A percentile compares a stretch with the other conserved stretches of the same genome.
Conservation (phyloP, 1,140 invertebrate species). For the Caenorhabditis remanei region DNA sequence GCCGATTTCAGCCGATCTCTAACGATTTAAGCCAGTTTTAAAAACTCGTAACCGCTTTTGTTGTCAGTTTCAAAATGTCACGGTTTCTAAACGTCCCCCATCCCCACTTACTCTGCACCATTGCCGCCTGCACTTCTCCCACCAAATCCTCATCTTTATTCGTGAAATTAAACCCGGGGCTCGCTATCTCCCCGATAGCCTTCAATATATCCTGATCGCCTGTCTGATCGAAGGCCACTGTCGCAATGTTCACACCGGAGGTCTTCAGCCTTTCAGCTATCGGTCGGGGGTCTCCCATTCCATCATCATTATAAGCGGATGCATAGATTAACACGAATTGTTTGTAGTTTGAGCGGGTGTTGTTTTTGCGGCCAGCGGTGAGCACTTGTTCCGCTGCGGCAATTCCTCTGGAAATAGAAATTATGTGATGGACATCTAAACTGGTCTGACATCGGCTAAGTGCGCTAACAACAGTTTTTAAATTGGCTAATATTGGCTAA, state of each 20-base stretch:
- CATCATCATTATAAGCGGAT: conserved; percentile 21
- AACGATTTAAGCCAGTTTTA: too few species aligned
- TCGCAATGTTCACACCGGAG: neutral
- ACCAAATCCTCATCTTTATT: conserved; percentile 13
- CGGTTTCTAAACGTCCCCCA: too few species aligned
- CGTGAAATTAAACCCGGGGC: neutral
- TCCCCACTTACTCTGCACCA: conserved; percentile 1
- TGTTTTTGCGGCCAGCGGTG: neutral
- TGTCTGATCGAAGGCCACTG: conserved; percentile 5
- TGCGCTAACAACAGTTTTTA: too few species aligned
- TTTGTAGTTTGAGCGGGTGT: conserved; percentile 34
- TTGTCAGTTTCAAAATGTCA: too few species aligned
- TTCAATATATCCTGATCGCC: neutral
- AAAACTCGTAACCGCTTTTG: too few species aligned
- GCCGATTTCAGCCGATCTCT: too few species aligned
- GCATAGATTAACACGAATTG: conserved; percentile 20
- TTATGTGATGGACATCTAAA: too few species aligned
- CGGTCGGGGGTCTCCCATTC: neutral
- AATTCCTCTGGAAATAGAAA: conserved; percentile 37
- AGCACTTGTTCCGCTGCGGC: conserved; percentile 3
- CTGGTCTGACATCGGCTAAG: too few species aligned
- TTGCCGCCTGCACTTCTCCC: neutral
- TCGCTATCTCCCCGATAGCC: neutral
- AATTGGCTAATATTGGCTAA: too few species aligned
- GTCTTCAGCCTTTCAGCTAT: neutral